Conservation (phyloP, 2,888 invertebrate species). For the Dryobotodes eremita region DNA sequence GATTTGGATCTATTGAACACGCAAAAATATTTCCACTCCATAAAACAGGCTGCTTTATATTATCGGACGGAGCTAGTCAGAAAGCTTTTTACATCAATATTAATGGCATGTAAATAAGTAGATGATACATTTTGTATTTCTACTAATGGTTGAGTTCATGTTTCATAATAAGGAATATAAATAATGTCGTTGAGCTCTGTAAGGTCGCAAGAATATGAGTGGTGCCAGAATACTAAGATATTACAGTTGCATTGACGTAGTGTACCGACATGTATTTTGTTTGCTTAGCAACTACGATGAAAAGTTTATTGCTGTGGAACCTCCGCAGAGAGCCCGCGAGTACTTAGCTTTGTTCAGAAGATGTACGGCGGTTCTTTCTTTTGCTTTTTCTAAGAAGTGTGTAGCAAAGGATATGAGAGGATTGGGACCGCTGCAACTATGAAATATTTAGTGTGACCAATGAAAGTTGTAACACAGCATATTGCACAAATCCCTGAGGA, state of each 20-base stretch:
- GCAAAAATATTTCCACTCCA: constrained; percentile 38
- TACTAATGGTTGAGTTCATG: constrained; percentile 42
- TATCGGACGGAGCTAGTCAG: constrained; percentile 27
- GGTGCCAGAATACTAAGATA: constrained; percentile 12
- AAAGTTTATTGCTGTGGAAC: constrained; percentile 72
- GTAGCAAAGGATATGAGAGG: constrained; percentile 52
- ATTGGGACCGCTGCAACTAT: constrained; percentile 46
- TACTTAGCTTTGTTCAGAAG: constrained; percentile 74
- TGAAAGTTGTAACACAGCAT: constrained; percentile 10
- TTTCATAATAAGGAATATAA: constrained; percentile 52
- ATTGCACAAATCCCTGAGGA: constrained; percentile 12
- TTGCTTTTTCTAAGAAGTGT: constrained; percentile 49
- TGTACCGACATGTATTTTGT: constrained; percentile 53
- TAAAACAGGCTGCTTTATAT: constrained; percentile 18
- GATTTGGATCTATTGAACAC: constrained; percentile 29
- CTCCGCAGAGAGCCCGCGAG: constrained; percentile 69
- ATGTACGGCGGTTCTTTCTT: constrained; percentile 65
- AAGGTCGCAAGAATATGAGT: constrained; percentile 21
- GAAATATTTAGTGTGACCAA: constrained; percentile 43
- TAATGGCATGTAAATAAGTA: constrained; percentile 51
- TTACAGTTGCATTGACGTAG: constrained; percentile 37
- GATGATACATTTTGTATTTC: constrained; percentile 38
- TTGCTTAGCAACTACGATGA: constrained; percentile 68
- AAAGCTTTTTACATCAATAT: constrained; percentile 47
- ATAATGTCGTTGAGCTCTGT: constrained; percentile 20